A percentile compares a stretch with the other conserved stretches of the same genome.
Evolutionary conservation across 2,113 vertebrate species (phyloP).

Genomic region (Indri indri): DNA sequence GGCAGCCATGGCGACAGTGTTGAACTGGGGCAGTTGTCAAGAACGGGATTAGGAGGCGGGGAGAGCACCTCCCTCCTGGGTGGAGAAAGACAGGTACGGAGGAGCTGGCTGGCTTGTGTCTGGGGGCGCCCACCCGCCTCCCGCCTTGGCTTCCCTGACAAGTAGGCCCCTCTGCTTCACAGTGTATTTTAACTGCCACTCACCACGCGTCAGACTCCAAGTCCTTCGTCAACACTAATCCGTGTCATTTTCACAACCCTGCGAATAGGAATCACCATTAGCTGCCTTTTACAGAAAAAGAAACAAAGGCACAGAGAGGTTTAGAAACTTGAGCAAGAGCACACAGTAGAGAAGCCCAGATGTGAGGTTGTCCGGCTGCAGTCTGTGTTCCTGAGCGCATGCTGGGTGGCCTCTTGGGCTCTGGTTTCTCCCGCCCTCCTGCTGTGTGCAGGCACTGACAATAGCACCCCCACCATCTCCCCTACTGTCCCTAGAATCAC

Average conservation of each 20-base stretch:
- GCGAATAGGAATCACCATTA: neutral
- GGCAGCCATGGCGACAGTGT: neutral
- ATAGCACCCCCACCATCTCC: too few relatives aligned
- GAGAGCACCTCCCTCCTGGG: too few relatives aligned
- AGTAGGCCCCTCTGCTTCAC: neutral
- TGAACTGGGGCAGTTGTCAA: too few relatives aligned
- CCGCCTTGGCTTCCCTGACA: neutral
- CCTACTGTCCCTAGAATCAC: fast-evolving
- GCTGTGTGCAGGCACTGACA: fast-evolving
- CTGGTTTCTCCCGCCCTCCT: neutral
- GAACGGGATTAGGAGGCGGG: too few relatives aligned
- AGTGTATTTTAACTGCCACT: too few relatives aligned
- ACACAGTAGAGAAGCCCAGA: neutral
- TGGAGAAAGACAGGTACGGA: too few relatives aligned
- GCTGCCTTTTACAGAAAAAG: neutral
- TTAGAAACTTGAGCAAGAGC: neutral
- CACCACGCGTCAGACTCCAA: neutral
- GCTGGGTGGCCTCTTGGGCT: neutral
- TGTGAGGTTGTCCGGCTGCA: neutral
- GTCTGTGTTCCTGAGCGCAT: too few relatives aligned
- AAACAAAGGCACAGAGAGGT: neutral
- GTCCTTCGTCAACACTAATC: neutral
- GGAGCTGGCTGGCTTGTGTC: neutral
- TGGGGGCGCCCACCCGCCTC: too few relatives aligned
- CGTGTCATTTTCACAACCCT: neutral